phyloP scores from a whole-genome alignment of 1,140 invertebrate species.

The Adoxophyes honmai region DNA sequence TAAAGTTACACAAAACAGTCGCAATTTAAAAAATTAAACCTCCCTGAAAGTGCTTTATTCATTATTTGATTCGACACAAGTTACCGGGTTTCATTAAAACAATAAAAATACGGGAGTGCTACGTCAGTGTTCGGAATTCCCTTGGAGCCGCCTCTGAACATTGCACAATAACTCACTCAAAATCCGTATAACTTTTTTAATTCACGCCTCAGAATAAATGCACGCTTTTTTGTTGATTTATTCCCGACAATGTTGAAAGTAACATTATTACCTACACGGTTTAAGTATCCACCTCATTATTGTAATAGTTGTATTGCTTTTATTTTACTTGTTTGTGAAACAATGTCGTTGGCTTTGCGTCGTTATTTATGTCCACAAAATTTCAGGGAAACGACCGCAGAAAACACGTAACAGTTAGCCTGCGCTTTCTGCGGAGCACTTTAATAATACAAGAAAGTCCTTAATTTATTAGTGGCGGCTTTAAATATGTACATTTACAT shows the following conservation, averaged over 20 bases:
- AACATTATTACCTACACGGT: conserved; percentile 17
- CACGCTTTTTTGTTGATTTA: conserved; percentile 60
- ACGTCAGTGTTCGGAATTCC: conserved; percentile 15
- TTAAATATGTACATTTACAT: too few relatives aligned
- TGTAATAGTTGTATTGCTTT: too few relatives aligned
- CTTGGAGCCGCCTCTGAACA: conserved; percentile 25
- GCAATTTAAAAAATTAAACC: not conserved
- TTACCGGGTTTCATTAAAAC: not conserved
- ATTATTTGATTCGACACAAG: conserved; percentile 1
- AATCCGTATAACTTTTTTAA: conserved; percentile 72
- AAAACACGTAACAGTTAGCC: not conserved
- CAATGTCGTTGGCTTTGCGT: not conserved
- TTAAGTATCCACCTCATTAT: not conserved
- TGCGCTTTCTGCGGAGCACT: not conserved
- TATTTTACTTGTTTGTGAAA: not conserved
- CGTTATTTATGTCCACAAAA: not conserved
- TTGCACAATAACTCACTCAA: conserved; percentile 68
- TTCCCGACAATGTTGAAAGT: conserved; percentile 44
- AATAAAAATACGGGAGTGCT: conserved; percentile 9
- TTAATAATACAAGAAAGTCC: conserved; percentile 1
- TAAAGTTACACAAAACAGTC: too few relatives aligned
- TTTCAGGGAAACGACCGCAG: not conserved
- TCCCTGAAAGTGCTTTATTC: not conserved
- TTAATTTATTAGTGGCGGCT: not conserved
- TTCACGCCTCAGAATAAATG: conserved; percentile 63